Evolutionary conservation across 2,113 vertebrate species (phyloP).

Genomic region (Hippocampus abdominalis): DNA sequence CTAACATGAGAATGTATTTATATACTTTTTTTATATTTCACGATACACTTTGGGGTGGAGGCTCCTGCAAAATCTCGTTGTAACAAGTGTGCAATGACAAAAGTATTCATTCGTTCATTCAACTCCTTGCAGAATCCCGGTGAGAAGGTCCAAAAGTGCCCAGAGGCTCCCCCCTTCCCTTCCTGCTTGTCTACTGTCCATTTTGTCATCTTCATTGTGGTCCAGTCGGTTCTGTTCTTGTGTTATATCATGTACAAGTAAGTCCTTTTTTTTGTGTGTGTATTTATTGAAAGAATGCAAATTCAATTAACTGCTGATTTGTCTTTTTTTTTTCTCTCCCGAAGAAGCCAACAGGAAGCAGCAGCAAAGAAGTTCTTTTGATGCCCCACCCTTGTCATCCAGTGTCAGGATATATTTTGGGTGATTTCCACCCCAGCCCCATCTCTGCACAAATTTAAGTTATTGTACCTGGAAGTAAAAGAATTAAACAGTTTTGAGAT

Average conservation of each 20-base stretch:
- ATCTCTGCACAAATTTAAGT: slow-evolving; percentile 58
- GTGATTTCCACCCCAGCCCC: slow-evolving; percentile 29
- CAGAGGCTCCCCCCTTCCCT: slow-evolving; percentile 82
- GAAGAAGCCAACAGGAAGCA: slow-evolving; percentile 95
- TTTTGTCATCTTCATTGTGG: slow-evolving; percentile 83
- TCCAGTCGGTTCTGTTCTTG: slow-evolving; percentile 87
- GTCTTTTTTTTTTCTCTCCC: slow-evolving; percentile 4
- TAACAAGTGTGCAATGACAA: too few species aligned
- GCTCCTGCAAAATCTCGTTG: too few species aligned
- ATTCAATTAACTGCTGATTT: not conserved
- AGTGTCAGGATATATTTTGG: slow-evolving; percentile 50
- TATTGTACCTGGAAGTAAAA: slow-evolving; percentile 69
- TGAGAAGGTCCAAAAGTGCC: slow-evolving; percentile 81
- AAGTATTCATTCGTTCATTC: too few species aligned
- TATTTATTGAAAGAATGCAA: not conserved
- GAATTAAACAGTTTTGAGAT: slow-evolving; percentile 22
- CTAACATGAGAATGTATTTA: slow-evolving; percentile 1
- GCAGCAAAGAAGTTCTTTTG: slow-evolving; percentile 99
- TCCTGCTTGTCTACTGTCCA: slow-evolving; percentile 86
- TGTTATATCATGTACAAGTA: slow-evolving; percentile 94
- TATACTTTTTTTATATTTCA: too few species aligned
- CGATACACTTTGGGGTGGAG: too few species aligned
- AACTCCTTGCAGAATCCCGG: slow-evolving; percentile 71
- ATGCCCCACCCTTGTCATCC: slow-evolving; percentile 51
- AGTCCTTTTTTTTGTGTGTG: slow-evolving; percentile 48